Conservation (phyloP, 35 echinoderm and acorn worm species). For the Acanthaster planci region DNA sequence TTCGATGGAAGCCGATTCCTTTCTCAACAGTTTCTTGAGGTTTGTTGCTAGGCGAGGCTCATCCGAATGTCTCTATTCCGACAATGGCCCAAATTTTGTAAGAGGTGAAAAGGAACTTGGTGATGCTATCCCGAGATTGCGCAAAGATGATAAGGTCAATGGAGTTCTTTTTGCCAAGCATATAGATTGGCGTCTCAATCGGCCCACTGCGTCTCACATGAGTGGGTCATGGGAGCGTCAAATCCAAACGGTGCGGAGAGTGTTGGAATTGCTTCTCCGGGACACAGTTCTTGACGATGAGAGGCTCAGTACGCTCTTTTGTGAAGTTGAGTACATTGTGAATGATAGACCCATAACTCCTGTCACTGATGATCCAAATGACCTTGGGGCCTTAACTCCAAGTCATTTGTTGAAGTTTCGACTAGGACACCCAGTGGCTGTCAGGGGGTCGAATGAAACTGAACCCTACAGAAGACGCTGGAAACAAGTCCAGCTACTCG, state of each 20-base stretch:
- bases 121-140: too few relatives aligned
- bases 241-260: constrained; percentile 9
- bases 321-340: constrained; percentile 55
- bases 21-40: constrained; percentile 25
- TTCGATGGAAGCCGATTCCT: constrained; percentile 46
- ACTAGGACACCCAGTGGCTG: neutral
- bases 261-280: neutral
- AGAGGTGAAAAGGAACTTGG: constrained; percentile 27
- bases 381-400: neutral
- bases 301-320: constrained; percentile 48
- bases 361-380: constrained; percentile 20
- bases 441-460: constrained; percentile 13
- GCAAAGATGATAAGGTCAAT: too few relatives aligned
- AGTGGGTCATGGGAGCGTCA: constrained; percentile 44
- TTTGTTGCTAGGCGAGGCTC: constrained; percentile 47
- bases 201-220: constrained; percentile 37
- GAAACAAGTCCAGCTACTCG: constrained; percentile 57
- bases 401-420: constrained; percentile 40
- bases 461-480: constrained; percentile 42
- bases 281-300: constrained; percentile 45
- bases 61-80: constrained; percentile 23
- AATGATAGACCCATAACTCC: constrained; percentile 53
- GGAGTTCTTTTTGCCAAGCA: too few relatives aligned
- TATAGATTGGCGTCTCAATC: constrained; percentile 53
- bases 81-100: constrained; percentile 53